Base-by-base conservation (phyloP, 64 coral and sea anemone species). In the Actinia tenebrosa region DNA sequence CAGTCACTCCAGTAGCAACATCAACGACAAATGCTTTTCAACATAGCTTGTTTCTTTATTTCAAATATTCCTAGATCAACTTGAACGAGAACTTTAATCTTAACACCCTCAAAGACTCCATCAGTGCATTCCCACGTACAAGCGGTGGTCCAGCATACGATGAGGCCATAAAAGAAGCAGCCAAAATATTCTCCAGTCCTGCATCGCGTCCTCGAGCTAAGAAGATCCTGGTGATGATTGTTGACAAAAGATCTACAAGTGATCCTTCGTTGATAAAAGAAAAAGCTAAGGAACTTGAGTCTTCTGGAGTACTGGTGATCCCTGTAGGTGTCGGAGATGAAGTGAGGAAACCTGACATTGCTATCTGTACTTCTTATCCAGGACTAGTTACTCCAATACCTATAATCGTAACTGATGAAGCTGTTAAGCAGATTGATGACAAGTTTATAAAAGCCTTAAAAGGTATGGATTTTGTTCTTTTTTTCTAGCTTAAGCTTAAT, bases 201-300 rank as follows among this genome's bases (percentile, higher is more conserved):
- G 53, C 60, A 16, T 46, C 85, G 7, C 89, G 92, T 16, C 85
- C 84, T 25, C 78, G 80, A 10, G 93, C 96, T 13, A 98, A 92
- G 82, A 94, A 92, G 63, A 84, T 94, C 78, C 84, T 91, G 9
- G 79, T 58, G 45, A 75, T 90, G 15, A 79, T 90, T 23, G 59
- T 90, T 20, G 89, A 90, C 71, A 84, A 90, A 16, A 85, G 71
- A 53, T 77, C 83, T 16, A 81, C 79, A 18, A 81, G 79, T 47
- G 45, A 81, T 81, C 79, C 79, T 81, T 50, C 44, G 8, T 45
- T 53, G 27, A 53, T 81, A 7, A 81, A 16, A 9, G 79, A 81
- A 53, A 81, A 81, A 81, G 79, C 79, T 11, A 81, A 53, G 19
- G 79, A 81, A 11, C 22, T 81, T 5, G 79, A 81, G 17, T 20